These are phyloP conservation scores for Apeltes quadracus DNA, from an alignment of 2,113 vertebrate genomes.

Conservation along the genomic window DNA sequence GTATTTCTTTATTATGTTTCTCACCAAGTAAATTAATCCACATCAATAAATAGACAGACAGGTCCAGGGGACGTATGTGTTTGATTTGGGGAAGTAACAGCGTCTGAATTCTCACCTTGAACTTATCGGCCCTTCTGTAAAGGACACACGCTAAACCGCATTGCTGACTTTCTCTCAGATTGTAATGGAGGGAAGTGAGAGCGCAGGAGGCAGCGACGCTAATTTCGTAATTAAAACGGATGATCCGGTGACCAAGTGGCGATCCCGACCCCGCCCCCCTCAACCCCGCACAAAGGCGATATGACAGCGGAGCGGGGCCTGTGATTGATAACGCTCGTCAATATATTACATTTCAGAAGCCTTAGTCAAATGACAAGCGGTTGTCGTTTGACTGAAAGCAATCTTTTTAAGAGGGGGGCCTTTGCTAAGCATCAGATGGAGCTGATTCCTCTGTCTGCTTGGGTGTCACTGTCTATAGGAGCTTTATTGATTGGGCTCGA, in stretches of 20 bases:
- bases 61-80: background rate
- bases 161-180: constrained; percentile 58
- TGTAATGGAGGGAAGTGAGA: constrained; percentile 47
- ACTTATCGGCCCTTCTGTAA: constrained; percentile 49
- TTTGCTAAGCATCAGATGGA: constrained; percentile 92
- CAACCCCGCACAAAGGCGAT: constrained; percentile 43
- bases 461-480: constrained; percentile 87
- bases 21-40: background rate
- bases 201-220: constrained; percentile 65
- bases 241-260: constrained; percentile 76
- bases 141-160: constrained; percentile 18
- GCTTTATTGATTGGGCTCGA: constrained; percentile 92
- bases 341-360: constrained; percentile 85
- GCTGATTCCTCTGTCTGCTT: constrained; percentile 88
- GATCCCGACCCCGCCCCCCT: constrained; percentile 25
- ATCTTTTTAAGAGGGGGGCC: constrained; percentile 94
- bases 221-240: constrained; percentile 81
- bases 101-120: too few relatives aligned
- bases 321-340: constrained; percentile 84
- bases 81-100: background rate
- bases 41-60: background rate
- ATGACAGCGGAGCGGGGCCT: constrained; percentile 67
- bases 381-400: constrained; percentile 91
- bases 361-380: constrained; percentile 88
- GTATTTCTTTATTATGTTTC: too few relatives aligned